Evolutionary conservation across 1,140 invertebrate species (phyloP).

Genomic region (Paraescarpia echinospica): DNA sequence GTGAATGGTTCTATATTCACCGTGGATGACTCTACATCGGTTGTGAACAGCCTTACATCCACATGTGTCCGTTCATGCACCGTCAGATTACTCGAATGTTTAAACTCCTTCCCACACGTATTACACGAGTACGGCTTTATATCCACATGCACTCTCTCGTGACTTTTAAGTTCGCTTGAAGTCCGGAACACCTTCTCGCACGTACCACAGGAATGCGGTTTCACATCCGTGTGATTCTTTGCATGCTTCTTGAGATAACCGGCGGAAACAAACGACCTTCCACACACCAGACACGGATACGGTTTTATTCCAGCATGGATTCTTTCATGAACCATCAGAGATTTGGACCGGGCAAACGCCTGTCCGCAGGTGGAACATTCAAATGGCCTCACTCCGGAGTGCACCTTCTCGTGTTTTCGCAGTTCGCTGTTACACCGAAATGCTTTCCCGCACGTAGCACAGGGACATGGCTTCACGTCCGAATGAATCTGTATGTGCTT

Average conservation of each 20-base stretch:
- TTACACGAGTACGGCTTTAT: neutral
- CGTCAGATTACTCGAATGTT: neutral
- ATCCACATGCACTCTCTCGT: neutral
- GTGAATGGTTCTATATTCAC: neutral
- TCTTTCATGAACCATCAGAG: conserved; percentile 49
- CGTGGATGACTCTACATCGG: neutral
- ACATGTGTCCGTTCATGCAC: neutral
- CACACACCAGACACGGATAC: conserved; percentile 31
- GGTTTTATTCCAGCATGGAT: conserved; percentile 38
- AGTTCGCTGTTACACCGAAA: conserved; percentile 17
- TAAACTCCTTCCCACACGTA: neutral
- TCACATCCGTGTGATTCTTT: neutral
- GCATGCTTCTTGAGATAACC: conserved; percentile 30
- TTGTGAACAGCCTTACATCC: neutral
- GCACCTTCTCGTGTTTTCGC: conserved; percentile 72
- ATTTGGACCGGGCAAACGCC: conserved; percentile 82
- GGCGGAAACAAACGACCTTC: conserved; percentile 27
- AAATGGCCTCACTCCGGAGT: conserved; percentile 93
- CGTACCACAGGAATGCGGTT: neutral
- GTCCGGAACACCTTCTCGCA: neutral
- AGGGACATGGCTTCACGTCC: neutral
- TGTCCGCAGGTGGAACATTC: conserved; percentile 80
- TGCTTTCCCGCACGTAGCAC: conserved; percentile 19
- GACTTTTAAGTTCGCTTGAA: neutral
- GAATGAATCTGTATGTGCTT: neutral